Conservation (phyloP, 2,113 vertebrate genomes). For the Dicaeum eximium region DNA sequence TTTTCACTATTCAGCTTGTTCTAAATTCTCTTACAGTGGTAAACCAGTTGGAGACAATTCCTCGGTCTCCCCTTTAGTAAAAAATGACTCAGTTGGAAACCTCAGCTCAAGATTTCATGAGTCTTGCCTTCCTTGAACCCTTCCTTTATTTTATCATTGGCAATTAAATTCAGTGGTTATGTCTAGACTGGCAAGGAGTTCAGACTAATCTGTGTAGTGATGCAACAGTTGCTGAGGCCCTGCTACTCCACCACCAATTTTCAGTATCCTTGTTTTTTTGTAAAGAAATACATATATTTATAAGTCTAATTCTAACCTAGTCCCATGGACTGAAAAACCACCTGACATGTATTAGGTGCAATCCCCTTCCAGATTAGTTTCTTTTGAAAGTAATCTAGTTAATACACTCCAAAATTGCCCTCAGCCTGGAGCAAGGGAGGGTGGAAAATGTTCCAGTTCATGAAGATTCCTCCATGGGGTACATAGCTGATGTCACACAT, state of each 20-base stretch:
- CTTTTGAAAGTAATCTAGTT: background rate
- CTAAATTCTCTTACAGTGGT: background rate
- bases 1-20: background rate
- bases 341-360: background rate
- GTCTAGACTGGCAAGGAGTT: background rate
- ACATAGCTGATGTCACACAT: background rate
- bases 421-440: background rate
- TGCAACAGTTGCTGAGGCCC: background rate
- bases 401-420: background rate
- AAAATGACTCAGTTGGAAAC: background rate
- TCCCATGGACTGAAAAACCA: background rate
- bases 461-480: background rate
- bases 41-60: background rate
- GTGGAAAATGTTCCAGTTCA: background rate
- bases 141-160: background rate
- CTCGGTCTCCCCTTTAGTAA: background rate
- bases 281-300: background rate
- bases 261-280: background rate
- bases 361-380: background rate
- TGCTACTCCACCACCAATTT: background rate
- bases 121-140: background rate
- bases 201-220: background rate
- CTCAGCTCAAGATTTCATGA: background rate
- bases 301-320: background rate
- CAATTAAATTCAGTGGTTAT: background rate